These are phyloP conservation scores for Dryadula phaetusa DNA, from an alignment of 2,888 invertebrate species.

Conservation along the genomic window DNA sequence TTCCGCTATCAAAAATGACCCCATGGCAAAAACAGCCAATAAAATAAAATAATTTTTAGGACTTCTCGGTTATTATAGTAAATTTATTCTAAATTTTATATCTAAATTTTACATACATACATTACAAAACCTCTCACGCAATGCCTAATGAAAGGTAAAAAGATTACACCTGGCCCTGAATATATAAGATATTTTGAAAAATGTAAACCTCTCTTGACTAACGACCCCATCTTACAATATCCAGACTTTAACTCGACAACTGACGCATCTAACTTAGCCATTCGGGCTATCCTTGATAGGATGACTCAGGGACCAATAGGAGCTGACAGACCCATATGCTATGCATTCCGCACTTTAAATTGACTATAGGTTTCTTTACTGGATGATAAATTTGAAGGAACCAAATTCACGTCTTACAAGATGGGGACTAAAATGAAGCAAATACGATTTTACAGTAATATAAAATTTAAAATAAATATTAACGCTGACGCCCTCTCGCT, in stretches of 20 bases:
- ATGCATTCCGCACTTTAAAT: background rate
- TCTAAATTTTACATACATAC: no score
- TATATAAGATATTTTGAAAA: background rate
- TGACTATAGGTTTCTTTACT: no score
- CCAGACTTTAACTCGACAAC: background rate
- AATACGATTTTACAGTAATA: no score
- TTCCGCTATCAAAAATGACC: constrained; percentile 27
- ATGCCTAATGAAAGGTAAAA: background rate
- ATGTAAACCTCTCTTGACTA: constrained; percentile 3
- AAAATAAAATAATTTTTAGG: background rate
- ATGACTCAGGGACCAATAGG: background rate
- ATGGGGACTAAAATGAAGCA: no score
- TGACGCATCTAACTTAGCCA: background rate
- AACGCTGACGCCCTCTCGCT: no score
- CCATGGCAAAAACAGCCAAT: background rate
- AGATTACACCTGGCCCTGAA: background rate
- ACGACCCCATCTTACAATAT: background rate
- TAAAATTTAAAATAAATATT: no score
- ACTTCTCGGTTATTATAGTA: background rate
- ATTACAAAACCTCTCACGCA: background rate
- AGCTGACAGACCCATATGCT: background rate
- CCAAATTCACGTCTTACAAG: no score
- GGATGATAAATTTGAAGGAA: no score
- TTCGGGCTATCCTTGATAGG: background rate
- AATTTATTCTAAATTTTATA: background rate